Conservation (phyloP, 2,888 invertebrate species). For the Apodemia duryi region DNA sequence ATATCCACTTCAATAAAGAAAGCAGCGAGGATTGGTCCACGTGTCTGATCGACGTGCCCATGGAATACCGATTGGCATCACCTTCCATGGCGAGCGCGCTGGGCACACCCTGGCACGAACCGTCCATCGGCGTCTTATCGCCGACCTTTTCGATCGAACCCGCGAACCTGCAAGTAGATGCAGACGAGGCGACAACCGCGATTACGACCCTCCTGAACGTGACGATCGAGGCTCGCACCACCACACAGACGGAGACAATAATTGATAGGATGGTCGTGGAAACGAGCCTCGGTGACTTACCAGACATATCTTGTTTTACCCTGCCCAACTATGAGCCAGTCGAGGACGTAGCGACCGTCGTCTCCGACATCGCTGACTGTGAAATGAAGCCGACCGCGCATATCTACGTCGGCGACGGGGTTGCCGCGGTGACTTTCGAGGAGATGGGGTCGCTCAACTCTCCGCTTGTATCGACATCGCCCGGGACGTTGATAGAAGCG, state of each 20-base stretch:
- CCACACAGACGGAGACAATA: not conserved
- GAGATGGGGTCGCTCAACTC: not conserved
- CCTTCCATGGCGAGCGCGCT: not conserved
- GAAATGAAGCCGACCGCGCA: not conserved
- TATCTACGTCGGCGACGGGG: no score
- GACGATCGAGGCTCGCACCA: not conserved
- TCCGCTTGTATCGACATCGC: not conserved
- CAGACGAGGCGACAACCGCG: not conserved
- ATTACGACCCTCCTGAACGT: not conserved
- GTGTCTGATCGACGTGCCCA: not conserved
- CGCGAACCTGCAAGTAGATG: not conserved
- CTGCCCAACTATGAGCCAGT: not conserved
- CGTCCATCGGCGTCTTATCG: not conserved
- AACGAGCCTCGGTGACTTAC: not conserved
- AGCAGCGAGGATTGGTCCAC: no score
- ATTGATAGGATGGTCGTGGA: slow-evolving; percentile 3
- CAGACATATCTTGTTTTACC: not conserved
- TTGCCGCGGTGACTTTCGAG: not conserved
- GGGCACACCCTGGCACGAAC: not conserved
- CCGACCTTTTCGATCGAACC: not conserved
- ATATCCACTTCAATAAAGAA: not conserved
- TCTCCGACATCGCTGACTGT: not conserved
- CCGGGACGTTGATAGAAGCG: not conserved
- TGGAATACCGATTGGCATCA: not conserved
- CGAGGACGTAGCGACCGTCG: not conserved